A percentile compares a stretch with the other conserved stretches of the same genome.
phyloP scores from a whole-genome alignment of 2,113 vertebrate species.

The Probosciger aterrimus region DNA sequence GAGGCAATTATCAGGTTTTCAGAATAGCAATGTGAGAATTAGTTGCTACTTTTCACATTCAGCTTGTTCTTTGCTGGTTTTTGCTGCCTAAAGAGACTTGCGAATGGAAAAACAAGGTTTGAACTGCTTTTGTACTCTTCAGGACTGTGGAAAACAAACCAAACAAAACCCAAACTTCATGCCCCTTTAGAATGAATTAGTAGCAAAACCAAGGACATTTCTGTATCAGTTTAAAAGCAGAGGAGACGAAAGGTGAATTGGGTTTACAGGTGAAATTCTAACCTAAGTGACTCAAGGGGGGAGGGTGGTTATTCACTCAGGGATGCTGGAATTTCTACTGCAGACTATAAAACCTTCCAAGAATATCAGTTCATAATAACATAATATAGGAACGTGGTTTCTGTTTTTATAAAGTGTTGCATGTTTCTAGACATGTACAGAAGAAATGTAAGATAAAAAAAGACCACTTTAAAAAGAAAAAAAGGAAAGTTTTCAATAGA shows the following conservation, averaged over 20 bases:
- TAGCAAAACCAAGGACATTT: neutral
- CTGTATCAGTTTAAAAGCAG: neutral
- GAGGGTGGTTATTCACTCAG: neutral
- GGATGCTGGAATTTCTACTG: neutral
- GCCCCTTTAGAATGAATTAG: neutral
- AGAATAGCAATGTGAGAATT: neutral
- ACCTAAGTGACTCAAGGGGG: neutral
- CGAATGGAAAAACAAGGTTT: neutral
- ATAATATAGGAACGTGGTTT: neutral
- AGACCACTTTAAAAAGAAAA: neutral
- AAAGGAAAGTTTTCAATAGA: rapidly evolving
- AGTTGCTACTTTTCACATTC: neutral
- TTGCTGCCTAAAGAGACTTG: neutral
- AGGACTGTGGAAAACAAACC: neutral
- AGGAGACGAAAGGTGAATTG: neutral
- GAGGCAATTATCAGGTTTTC: slow-evolving; percentile 20
- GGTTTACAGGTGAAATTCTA: neutral
- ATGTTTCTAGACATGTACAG: neutral
- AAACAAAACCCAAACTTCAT: neutral
- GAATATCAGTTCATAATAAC: neutral
- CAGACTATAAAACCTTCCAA: neutral
- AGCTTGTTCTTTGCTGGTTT: neutral
- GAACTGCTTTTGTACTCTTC: neutral
- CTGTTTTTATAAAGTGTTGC: neutral
- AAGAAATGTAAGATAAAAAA: neutral